phyloP scores from a whole-genome alignment of 2,113 vertebrate species.

The Sus scrofa region DNA sequence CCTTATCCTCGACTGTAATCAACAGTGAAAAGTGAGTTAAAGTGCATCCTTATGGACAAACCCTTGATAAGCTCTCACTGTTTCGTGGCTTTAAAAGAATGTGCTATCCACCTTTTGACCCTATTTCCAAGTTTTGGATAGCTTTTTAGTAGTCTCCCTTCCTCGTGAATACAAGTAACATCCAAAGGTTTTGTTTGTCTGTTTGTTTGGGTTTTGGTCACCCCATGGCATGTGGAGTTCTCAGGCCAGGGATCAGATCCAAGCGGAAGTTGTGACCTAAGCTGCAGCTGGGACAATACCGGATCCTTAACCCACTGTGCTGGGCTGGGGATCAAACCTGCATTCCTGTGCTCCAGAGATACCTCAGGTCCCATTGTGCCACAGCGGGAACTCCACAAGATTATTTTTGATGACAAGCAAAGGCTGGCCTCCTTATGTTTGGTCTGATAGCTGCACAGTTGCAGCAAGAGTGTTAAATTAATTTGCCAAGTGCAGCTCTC shows the following conservation, averaged over 20 bases:
- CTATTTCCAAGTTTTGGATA: neutral
- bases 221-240: too few species aligned
- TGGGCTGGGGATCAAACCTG: too few species aligned
- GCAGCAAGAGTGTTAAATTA: neutral
- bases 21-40: neutral
- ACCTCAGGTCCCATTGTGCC: too few species aligned
- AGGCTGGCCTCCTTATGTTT: neutral
- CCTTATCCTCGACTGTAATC: neutral
- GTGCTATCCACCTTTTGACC: neutral
- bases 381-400: neutral
- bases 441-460: neutral
- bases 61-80: neutral
- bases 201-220: too few species aligned
- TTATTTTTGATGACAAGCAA: neutral
- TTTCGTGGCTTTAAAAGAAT: neutral
- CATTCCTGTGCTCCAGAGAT: too few species aligned
- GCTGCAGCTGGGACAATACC: too few species aligned
- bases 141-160: neutral
- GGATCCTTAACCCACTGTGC: too few species aligned
- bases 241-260: too few species aligned
- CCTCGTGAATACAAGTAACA: neutral
- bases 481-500: too few species aligned
- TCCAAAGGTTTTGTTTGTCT: too few species aligned
- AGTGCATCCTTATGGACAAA: neutral
- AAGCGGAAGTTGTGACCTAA: too few species aligned